Evolutionary conservation across 2,888 invertebrate species (phyloP).

Genomic region (Unio delphinus): DNA sequence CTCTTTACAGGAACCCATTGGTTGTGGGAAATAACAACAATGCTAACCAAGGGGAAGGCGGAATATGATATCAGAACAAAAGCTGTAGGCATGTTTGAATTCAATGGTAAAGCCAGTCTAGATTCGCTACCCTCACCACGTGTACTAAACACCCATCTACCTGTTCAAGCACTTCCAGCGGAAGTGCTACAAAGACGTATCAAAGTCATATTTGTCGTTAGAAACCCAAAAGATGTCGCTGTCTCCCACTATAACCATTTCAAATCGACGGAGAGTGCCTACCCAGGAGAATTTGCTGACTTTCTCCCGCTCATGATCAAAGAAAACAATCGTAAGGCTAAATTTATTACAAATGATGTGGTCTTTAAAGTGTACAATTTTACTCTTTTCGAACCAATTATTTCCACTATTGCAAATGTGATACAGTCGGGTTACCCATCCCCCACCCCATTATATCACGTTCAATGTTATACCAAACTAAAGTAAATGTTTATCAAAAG

Average conservation of each 20-base stretch:
- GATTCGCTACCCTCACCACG: conserved; percentile 3
- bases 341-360: too few species aligned
- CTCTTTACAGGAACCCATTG: conserved; percentile 6
- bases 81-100: conserved; percentile 5
- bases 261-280: neutral
- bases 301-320: neutral
- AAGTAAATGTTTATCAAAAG: too few species aligned
- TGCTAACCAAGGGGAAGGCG: conserved; percentile 5
- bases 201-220: conserved; percentile 8
- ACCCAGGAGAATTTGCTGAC: neutral
- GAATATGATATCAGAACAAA: neutral
- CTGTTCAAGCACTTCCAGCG: neutral
- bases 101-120: neutral
- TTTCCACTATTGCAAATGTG: too few species aligned
- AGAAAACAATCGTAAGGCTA: too few species aligned
- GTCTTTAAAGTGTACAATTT: too few species aligned
- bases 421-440: too few species aligned
- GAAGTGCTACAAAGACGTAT: conserved; percentile 8
- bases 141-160: conserved; percentile 5
- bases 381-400: too few species aligned
- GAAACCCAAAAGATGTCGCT: conserved; percentile 13
- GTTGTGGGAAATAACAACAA: conserved; percentile 9
- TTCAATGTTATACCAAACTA: too few species aligned
- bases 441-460: too few species aligned
- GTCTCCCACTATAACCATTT: conserved; percentile 10